A percentile compares a stretch with the other conserved stretches of the same genome.
Evolutionary conservation across 2,888 invertebrate genomes (phyloP).

Genomic region (Neuroscelio doddi): DNA sequence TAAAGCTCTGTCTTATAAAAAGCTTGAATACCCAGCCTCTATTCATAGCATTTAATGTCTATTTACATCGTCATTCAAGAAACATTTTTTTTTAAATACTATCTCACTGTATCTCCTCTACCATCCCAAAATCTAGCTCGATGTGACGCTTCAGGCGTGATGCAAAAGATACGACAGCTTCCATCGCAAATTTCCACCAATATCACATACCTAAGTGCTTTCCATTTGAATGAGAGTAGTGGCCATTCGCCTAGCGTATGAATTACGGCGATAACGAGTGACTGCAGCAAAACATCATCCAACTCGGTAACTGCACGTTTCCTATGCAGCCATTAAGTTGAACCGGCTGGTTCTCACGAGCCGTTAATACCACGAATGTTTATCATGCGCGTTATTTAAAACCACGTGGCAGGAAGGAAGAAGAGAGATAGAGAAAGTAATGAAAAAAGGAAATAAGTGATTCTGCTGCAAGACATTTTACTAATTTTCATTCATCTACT

Average conservation of each 20-base stretch:
- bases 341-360: constrained; percentile 62
- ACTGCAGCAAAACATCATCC: constrained; percentile 29
- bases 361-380: constrained; percentile 59
- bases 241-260: constrained; percentile 14
- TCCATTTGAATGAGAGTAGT: neutral
- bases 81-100: no score
- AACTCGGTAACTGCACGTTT: constrained; percentile 55
- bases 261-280: constrained; percentile 34
- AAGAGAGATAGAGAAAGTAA: constrained; percentile 25
- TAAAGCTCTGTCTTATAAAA: no score
- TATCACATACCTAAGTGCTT: neutral
- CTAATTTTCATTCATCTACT: no score
- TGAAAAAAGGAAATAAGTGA: constrained; percentile 22
- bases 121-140: no score
- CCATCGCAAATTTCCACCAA: neutral
- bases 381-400: constrained; percentile 57
- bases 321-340: constrained; percentile 57
- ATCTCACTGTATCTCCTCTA: no score
- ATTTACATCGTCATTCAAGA: no score
- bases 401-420: constrained; percentile 42
- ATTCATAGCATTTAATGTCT: no score
- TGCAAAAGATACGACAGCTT: no score
- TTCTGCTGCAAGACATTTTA: constrained; percentile 3
- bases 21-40: no score
- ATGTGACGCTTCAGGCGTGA: no score